Evolutionary conservation across 53 echinoderm and acorn worm species (phyloP).

Genomic region (Paelopatides confundens): DNA sequence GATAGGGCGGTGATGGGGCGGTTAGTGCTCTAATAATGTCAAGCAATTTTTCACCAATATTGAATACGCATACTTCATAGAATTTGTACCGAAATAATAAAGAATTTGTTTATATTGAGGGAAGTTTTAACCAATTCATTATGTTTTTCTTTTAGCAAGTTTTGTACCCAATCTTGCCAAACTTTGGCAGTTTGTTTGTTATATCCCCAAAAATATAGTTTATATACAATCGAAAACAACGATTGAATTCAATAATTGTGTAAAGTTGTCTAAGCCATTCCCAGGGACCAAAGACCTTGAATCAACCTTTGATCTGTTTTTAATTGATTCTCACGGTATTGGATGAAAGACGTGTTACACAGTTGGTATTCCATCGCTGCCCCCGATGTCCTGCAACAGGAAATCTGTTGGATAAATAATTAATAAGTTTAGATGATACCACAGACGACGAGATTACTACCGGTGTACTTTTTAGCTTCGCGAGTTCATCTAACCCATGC

Average conservation of each 20-base stretch:
- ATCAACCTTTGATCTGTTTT: neutral
- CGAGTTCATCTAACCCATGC: slow-evolving; percentile 24
- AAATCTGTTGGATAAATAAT: slow-evolving; percentile 34
- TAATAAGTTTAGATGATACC: slow-evolving; percentile 4
- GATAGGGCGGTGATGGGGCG: too few relatives aligned
- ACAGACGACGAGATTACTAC: slow-evolving; percentile 43
- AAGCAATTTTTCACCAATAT: too few relatives aligned
- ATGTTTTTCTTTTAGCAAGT: too few relatives aligned
- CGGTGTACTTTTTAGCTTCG: slow-evolving; percentile 26
- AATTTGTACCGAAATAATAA: too few relatives aligned
- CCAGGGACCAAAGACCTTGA: neutral
- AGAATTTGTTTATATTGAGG: too few relatives aligned
- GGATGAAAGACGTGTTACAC: slow-evolving; percentile 4
- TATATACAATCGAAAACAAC: neutral
- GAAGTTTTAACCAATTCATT: too few relatives aligned
- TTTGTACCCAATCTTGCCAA: too few relatives aligned
- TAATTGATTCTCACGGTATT: neutral
- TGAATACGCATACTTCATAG: too few relatives aligned
- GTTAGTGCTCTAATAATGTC: too few relatives aligned
- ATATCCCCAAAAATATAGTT: too few relatives aligned
- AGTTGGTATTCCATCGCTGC: neutral
- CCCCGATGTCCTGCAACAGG: slow-evolving; percentile 30
- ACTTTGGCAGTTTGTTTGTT: too few relatives aligned
- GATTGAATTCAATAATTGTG: neutral
- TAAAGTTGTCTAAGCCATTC: neutral